Evolutionary conservation across 2,113 vertebrate genomes (phyloP).

Genomic region (Otis tarda): DNA sequence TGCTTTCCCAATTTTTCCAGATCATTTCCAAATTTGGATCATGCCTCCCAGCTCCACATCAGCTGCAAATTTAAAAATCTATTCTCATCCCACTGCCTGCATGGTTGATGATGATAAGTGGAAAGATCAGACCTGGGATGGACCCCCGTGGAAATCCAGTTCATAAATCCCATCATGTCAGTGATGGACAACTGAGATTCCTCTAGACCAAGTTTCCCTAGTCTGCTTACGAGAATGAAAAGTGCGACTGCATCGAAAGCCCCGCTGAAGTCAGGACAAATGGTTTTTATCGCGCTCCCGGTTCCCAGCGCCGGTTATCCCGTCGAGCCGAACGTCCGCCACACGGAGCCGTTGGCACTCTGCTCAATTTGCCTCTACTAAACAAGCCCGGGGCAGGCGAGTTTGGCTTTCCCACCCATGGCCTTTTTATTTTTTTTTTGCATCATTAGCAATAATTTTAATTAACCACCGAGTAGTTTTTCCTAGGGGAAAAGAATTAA

Average conservation of each 20-base stretch:
- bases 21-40: background rate
- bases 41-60: background rate
- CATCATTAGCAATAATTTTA: slow-evolving; percentile 58
- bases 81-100: background rate
- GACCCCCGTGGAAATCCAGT: background rate
- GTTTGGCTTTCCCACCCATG: slow-evolving; percentile 45
- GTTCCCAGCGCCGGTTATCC: background rate
- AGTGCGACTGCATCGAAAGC: background rate
- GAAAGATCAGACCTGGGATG: background rate
- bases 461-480: slow-evolving; percentile 19
- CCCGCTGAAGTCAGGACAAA: background rate
- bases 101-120: background rate
- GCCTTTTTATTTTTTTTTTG: background rate
- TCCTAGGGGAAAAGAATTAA: slow-evolving; percentile 20
- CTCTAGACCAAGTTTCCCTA: background rate
- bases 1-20: background rate
- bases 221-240: background rate
- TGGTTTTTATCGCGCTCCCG: background rate
- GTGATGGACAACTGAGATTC: background rate
- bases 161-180: background rate
- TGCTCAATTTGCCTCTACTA: background rate
- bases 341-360: background rate
- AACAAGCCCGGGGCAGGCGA: background rate
- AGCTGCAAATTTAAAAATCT: background rate
- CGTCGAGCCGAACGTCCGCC: background rate